Conservation (phyloP, 2,113 vertebrate species). For the Ciconia maguari region DNA sequence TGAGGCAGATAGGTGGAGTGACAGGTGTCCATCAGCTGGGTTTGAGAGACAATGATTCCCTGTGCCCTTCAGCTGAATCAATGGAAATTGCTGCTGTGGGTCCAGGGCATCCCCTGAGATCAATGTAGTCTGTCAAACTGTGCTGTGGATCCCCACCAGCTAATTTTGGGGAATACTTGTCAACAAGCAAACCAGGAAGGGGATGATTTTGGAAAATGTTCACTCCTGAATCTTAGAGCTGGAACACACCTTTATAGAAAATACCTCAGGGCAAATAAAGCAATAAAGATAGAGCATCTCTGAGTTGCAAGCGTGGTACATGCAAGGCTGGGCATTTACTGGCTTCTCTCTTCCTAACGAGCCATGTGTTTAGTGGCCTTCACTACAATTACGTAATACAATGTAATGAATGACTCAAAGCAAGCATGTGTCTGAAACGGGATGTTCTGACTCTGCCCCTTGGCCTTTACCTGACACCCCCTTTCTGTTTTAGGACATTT, state of each 20-base stretch:
- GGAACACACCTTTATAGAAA: neutral
- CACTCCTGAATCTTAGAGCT: neutral
- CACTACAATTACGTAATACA: accelerated
- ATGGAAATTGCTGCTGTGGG: neutral
- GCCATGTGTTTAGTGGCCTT: neutral
- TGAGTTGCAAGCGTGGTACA: neutral
- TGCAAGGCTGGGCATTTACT: neutral
- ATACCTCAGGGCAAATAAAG: neutral
- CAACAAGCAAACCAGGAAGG: neutral
- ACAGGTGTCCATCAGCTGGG: neutral
- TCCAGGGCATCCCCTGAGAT: neutral
- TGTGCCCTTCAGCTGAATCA: neutral
- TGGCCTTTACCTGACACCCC: neutral
- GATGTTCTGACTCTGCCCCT: neutral
- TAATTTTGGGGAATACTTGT: neutral
- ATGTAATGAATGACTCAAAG: neutral
- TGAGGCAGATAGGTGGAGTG: neutral
- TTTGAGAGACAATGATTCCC: neutral
- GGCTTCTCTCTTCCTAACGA: neutral
- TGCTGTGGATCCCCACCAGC: neutral
- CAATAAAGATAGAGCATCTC: neutral
- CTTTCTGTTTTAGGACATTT: neutral
- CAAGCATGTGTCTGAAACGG: neutral
- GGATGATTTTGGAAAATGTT: neutral
- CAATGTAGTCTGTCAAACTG: neutral